Conservation (phyloP, 2,797 vertebrate genomes). For the Myotis pilosus region DNA sequence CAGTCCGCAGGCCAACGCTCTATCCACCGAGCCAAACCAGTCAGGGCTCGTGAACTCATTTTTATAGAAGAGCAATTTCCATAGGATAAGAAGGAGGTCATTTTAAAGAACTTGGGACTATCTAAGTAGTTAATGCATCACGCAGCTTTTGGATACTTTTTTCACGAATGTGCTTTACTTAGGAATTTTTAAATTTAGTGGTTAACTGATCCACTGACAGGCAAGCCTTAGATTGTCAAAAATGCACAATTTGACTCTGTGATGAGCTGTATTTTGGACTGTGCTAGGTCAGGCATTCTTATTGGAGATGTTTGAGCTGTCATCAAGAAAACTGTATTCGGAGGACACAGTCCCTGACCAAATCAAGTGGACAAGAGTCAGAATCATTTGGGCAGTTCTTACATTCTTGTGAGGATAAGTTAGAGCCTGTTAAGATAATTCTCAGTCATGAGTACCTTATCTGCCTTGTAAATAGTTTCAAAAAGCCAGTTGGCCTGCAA, state of each 20-base stretch:
- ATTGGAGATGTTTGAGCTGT: neutral
- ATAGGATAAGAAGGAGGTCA: neutral
- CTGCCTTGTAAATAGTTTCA: neutral
- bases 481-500: neutral
- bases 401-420: constrained; percentile 1
- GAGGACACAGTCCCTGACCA: neutral
- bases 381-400: neutral
- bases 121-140: neutral
- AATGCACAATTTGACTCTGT: neutral
- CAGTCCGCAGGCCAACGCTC: no score
- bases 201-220: neutral
- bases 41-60: neutral
- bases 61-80: neutral
- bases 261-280: neutral
- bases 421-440: constrained; percentile 9
- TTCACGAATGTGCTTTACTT: neutral
- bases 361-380: neutral
- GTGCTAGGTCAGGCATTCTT: neutral
- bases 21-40: no score
- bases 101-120: neutral
- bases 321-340: neutral
- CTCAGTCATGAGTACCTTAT: neutral
- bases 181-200: neutral
- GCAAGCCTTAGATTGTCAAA: neutral
- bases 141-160: neutral